Conservation (phyloP, 2,113 vertebrate species). For the Platysteira castanea region DNA sequence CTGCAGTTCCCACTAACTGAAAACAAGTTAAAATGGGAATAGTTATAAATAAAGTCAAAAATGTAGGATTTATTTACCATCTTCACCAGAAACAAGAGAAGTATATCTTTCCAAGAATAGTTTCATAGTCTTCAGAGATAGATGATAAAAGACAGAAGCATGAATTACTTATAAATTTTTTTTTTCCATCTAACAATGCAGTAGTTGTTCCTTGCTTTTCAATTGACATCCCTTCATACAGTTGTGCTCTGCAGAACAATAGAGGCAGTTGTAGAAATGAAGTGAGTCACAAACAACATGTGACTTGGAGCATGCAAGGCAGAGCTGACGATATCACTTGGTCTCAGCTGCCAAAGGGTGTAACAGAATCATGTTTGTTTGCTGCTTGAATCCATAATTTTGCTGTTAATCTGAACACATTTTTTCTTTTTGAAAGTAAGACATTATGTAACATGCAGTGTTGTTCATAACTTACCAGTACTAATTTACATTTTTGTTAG, state of each 20-base stretch:
- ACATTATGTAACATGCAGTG: background rate
- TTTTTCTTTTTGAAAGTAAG: background rate
- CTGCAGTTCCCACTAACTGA: background rate
- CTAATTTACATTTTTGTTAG: background rate
- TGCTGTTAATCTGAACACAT: background rate
- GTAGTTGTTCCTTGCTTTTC: slow-evolving; percentile 30
- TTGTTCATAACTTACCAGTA: background rate
- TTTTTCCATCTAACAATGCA: slow-evolving; percentile 2
- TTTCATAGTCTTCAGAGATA: background rate
- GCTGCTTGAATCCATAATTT: background rate
- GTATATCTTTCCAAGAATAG: background rate
- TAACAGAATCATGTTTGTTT: slow-evolving; percentile 20
- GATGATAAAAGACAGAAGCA: background rate
- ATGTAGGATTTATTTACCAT: background rate
- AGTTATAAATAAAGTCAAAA: background rate
- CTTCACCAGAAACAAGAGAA: background rate
- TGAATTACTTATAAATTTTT: background rate
- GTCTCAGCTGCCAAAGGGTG: background rate
- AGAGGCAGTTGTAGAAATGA: slow-evolving; percentile 19
- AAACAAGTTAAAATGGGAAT: background rate
- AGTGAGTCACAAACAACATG: slow-evolving; percentile 40
- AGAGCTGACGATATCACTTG: slow-evolving; percentile 10
- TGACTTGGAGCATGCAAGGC: slow-evolving; percentile 1
- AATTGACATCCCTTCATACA: background rate
- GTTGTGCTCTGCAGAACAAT: slow-evolving; percentile 13